Percentiles rank a stretch among this genome's conserved stretches.
Evolutionary conservation across 1,140 invertebrate genomes (phyloP).

Genomic region (Bicyclus anynana): DNA sequence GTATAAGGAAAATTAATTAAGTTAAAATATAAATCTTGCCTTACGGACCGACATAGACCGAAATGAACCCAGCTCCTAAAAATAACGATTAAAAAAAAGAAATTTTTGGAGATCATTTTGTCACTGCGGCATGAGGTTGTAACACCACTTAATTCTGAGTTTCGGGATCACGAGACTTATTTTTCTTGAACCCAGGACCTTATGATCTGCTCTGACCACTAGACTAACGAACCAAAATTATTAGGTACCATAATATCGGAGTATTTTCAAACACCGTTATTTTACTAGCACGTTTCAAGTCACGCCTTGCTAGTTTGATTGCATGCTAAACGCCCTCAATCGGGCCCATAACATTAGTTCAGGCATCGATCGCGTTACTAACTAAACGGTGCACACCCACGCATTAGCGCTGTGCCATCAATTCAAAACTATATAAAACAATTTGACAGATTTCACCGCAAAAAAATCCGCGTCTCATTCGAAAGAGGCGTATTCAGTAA

Average conservation of each 20-base stretch:
- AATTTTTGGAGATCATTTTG: too few relatives aligned
- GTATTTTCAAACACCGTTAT: slow-evolving; percentile 15
- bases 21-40: too few relatives aligned
- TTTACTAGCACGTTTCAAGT: slow-evolving; percentile 31
- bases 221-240: neutral
- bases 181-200: too few relatives aligned
- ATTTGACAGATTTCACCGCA: slow-evolving; percentile 37
- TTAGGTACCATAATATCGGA: slow-evolving; percentile 5
- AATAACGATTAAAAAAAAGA: too few relatives aligned
- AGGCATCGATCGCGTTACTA: slow-evolving; percentile 27
- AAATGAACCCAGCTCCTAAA: too few relatives aligned
- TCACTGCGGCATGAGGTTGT: too few relatives aligned
- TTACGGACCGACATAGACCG: too few relatives aligned
- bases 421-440: slow-evolving; percentile 14
- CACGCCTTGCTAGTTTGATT: slow-evolving; percentile 35
- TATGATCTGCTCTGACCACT: too few relatives aligned
- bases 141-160: too few relatives aligned
- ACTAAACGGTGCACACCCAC: slow-evolving; percentile 34
- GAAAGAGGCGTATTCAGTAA: slow-evolving; percentile 47
- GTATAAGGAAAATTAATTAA: too few relatives aligned
- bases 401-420: slow-evolving; percentile 8
- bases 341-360: slow-evolving; percentile 16
- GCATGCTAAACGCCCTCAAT: slow-evolving; percentile 24
- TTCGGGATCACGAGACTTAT: too few relatives aligned
- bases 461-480: slow-evolving; percentile 29